Conservation (phyloP, 2,113 vertebrate species). For the Notarius quadriscutis region DNA sequence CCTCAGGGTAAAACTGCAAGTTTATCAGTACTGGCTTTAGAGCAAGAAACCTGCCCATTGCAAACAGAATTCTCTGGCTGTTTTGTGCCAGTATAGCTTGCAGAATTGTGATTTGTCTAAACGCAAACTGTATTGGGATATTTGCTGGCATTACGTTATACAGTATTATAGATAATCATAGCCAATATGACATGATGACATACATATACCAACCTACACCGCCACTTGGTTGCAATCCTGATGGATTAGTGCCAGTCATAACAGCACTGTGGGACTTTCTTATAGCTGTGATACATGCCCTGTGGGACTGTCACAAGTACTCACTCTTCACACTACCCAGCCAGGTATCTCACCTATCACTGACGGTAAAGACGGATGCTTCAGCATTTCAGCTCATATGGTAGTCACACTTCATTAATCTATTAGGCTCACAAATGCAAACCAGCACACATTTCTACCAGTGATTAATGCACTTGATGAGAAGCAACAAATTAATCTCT, state of each 20-base stretch:
- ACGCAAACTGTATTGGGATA: slow-evolving; percentile 61
- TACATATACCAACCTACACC: slow-evolving; percentile 18
- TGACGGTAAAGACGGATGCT: neutral
- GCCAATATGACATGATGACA: slow-evolving; percentile 51
- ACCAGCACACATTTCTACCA: neutral
- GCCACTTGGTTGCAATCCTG: slow-evolving; percentile 40
- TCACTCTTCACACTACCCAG: slow-evolving; percentile 36
- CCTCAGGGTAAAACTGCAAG: neutral
- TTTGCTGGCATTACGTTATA: slow-evolving; percentile 61
- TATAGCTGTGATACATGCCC: slow-evolving; percentile 26
- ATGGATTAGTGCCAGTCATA: slow-evolving; percentile 36
- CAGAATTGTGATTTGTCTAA: slow-evolving; percentile 23
- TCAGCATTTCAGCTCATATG: neutral
- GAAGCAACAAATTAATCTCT: slow-evolving; percentile 16
- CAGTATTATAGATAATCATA: slow-evolving; percentile 65
- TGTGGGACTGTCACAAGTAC: slow-evolving; percentile 7
- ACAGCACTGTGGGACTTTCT: slow-evolving; percentile 17
- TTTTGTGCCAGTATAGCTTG: neutral
- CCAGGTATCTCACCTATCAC: slow-evolving; percentile 4
- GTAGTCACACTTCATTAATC: neutral
- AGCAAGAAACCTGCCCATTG: slow-evolving; percentile 7
- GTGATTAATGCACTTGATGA: slow-evolving; percentile 25
- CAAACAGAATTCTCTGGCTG: slow-evolving; percentile 16
- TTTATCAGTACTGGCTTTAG: slow-evolving; percentile 11
- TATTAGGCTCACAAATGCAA: neutral